Evolutionary conservation across 2,797 vertebrate species (phyloP).

Genomic region (Rallus crepitans): DNA sequence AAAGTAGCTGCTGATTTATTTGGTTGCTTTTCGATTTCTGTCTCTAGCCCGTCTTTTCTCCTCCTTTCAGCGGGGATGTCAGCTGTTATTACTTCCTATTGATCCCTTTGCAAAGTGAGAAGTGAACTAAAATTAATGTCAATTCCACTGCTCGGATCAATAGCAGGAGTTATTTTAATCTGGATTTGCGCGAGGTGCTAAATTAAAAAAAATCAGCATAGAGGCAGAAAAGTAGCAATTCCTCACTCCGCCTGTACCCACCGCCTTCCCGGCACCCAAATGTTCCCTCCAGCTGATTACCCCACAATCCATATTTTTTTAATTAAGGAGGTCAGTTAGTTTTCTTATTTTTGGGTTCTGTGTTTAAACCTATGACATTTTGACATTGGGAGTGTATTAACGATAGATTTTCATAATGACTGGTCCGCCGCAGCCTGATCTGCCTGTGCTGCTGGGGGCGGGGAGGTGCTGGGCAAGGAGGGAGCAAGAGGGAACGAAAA

Average conservation of each 20-base stretch:
- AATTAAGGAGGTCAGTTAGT: conserved; percentile 85
- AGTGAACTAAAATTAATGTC: conserved; percentile 99
- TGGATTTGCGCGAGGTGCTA: conserved; percentile 88
- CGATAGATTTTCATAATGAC: conserved; percentile 92
- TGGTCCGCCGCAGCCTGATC: conserved; percentile 83
- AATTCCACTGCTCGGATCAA: conserved; percentile 94
- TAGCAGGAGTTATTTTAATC: conserved; percentile 95
- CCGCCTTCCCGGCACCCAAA: conserved; percentile 72
- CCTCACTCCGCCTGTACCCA: conserved; percentile 75
- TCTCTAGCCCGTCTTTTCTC: conserved; percentile 87
- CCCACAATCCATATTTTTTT: conserved; percentile 86
- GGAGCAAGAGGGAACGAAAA: conserved; percentile 51
- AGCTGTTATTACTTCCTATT: conserved; percentile 97
- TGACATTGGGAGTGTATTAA: conserved; percentile 93
- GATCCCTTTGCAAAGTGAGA: conserved; percentile 95
- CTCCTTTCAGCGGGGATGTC: conserved; percentile 91
- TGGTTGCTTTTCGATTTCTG: conserved; percentile 93
- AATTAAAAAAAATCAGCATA: conserved; percentile 93
- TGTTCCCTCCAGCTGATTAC: conserved; percentile 79
- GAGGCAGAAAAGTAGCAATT: conserved; percentile 84
- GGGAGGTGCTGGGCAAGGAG: conserved; percentile 30
- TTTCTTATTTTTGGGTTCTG: conserved; percentile 86
- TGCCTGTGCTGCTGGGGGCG: conserved; percentile 83
- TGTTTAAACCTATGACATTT: conserved; percentile 88
- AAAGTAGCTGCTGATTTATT: conserved; percentile 98